These are phyloP conservation scores for Sakesphorus luctuosus DNA, from an alignment of 2,113 vertebrate genomes.

Conservation along the genomic window DNA sequence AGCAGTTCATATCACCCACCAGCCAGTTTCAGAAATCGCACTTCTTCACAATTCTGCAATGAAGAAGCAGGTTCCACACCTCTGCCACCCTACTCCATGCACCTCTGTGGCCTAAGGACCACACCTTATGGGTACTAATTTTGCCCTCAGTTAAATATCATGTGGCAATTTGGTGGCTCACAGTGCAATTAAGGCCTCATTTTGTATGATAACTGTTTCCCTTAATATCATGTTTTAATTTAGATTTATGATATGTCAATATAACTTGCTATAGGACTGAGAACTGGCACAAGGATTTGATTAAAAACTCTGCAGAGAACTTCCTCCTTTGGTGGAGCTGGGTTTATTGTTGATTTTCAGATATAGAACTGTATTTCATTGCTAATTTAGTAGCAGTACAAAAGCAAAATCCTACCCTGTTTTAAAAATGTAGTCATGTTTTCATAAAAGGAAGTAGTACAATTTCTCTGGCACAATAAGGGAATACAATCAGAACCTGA, in stretches of 20 bases:
- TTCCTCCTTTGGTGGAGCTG: neutral
- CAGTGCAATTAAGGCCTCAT: neutral
- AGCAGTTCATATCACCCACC: neutral
- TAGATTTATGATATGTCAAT: neutral
- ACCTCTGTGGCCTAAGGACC: neutral
- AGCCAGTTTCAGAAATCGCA: neutral
- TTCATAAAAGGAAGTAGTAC: neutral
- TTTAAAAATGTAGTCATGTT: neutral
- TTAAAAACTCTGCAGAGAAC: neutral
- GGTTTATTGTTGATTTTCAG: slow-evolving; percentile 39
- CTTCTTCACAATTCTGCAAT: accelerated
- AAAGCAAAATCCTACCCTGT: neutral
- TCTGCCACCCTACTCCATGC: neutral
- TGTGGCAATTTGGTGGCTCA: neutral
- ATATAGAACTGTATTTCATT: neutral
- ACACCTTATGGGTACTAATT: accelerated
- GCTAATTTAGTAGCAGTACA: neutral
- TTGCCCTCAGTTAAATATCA: neutral
- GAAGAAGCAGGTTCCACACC: neutral
- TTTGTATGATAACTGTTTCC: neutral
- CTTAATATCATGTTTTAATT: neutral
- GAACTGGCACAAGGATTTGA: neutral
- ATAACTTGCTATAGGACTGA: neutral
- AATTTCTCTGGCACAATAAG: neutral
- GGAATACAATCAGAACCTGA: neutral